These are phyloP conservation scores for Luffia ferchaultella DNA, from an alignment of 2,888 invertebrate species.

Conservation along the genomic window DNA sequence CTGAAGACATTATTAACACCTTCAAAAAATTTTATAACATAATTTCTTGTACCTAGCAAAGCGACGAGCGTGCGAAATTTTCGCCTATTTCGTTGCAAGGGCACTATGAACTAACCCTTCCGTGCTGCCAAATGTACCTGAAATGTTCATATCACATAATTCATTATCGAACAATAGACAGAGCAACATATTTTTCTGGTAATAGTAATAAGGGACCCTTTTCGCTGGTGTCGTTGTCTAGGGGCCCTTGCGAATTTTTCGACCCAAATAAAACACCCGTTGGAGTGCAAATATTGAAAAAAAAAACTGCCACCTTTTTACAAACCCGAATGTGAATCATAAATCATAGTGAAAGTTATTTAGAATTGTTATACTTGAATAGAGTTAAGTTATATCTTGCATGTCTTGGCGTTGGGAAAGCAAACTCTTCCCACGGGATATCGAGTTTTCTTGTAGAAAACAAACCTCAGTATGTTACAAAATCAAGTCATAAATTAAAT, in stretches of 20 bases:
- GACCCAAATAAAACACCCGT: slow-evolving; percentile 64
- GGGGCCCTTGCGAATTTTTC: slow-evolving; percentile 58
- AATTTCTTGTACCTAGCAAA: no score
- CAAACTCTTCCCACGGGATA: no score
- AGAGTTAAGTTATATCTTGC: background rate
- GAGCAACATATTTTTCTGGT: slow-evolving; percentile 51
- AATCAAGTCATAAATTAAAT: no score
- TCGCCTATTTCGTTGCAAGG: slow-evolving; percentile 31
- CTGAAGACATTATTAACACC: no score
- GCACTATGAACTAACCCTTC: slow-evolving; percentile 50
- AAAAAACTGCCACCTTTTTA: slow-evolving; percentile 26
- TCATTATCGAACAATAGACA: slow-evolving; percentile 59
- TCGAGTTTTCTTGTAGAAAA: no score
- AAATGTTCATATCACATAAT: slow-evolving; percentile 63
- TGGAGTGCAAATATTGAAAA: slow-evolving; percentile 56
- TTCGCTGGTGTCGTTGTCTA: slow-evolving; percentile 30
- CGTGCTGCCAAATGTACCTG: slow-evolving; percentile 59
- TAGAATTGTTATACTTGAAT: background rate
- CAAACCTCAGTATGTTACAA: no score
- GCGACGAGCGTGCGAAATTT: background rate
- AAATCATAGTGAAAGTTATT: background rate
- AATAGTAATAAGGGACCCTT: slow-evolving; percentile 58
- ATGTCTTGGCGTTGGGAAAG: no score
- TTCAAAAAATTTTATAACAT: no score
- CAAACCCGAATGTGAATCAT: background rate